These are phyloP conservation scores for Calephelis nemesis DNA, from an alignment of 1,140 invertebrate genomes.

Conservation along the genomic window DNA sequence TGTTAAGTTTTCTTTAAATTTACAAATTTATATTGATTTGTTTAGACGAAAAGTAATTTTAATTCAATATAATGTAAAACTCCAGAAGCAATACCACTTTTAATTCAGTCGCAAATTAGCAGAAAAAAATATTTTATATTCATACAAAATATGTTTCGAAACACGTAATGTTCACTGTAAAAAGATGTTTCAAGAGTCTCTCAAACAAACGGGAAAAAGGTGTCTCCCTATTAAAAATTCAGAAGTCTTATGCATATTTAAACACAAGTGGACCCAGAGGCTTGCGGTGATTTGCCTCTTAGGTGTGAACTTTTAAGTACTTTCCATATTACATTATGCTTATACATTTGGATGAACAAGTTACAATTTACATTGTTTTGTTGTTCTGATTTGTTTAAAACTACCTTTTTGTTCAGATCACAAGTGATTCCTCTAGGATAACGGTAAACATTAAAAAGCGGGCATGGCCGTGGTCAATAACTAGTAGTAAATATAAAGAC, in stretches of 20 bases:
- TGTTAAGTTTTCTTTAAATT: too few relatives aligned
- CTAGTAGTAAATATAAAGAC: not conserved
- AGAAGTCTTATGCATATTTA: slow-evolving; percentile 13
- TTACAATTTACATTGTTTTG: not conserved
- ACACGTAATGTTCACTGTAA: not conserved
- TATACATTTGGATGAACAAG: not conserved
- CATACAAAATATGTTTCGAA: not conserved
- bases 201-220: slow-evolving; percentile 1
- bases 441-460: too few relatives aligned
- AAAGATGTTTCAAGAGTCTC: slow-evolving; percentile 11
- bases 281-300: slow-evolving; percentile 2
- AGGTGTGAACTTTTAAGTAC: slow-evolving; percentile 13
- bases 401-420: too few relatives aligned
- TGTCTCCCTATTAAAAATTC: slow-evolving; percentile 4
- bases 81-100: not conserved
- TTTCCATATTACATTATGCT: not conserved
- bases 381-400: too few relatives aligned
- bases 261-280: not conserved
- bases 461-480: too few relatives aligned
- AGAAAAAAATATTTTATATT: not conserved
- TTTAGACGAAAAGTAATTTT: not conserved
- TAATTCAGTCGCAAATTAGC: too few relatives aligned
- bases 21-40: too few relatives aligned
- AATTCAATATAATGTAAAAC: not conserved
- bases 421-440: too few relatives aligned